These are phyloP conservation scores for Platalea minor DNA, from an alignment of 2,797 vertebrate genomes.

Conservation along the genomic window DNA sequence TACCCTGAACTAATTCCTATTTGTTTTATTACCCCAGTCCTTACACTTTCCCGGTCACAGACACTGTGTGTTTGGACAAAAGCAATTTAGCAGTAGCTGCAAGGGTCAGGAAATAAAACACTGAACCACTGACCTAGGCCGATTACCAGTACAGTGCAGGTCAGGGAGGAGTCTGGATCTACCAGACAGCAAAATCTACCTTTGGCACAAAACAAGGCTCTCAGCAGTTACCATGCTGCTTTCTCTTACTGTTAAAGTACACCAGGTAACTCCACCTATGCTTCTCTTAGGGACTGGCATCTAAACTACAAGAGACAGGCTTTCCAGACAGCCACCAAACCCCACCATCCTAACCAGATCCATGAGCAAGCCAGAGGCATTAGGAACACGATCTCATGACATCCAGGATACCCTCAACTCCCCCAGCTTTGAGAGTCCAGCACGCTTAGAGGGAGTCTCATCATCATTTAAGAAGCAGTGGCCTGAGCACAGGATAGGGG, in stretches of 20 bases:
- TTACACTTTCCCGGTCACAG: not conserved
- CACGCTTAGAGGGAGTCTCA: not conserved
- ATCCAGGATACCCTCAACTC: not conserved
- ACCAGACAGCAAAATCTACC: not conserved
- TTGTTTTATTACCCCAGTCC: not conserved
- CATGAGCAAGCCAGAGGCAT: accelerated
- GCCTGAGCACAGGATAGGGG: not conserved
- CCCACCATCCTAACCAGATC: not conserved
- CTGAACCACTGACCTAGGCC: not conserved
- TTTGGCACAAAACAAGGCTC: not conserved
- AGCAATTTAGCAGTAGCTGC: not conserved
- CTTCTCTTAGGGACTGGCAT: not conserved
- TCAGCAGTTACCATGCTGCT: not conserved
- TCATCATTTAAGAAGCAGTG: not conserved
- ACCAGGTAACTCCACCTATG: not conserved
- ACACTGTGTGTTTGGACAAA: not conserved
- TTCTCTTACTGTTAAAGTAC: not conserved
- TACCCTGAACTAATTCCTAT: not conserved
- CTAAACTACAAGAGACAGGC: not conserved
- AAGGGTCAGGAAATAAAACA: not conserved
- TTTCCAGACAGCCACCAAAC: not conserved
- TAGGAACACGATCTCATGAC: not conserved
- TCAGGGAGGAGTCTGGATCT: not conserved
- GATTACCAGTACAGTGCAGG: accelerated
- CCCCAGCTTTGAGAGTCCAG: not conserved